Base-by-base conservation (phyloP, 2,797 vertebrate genomes). In the Helicolenus hilgendorfi region DNA sequence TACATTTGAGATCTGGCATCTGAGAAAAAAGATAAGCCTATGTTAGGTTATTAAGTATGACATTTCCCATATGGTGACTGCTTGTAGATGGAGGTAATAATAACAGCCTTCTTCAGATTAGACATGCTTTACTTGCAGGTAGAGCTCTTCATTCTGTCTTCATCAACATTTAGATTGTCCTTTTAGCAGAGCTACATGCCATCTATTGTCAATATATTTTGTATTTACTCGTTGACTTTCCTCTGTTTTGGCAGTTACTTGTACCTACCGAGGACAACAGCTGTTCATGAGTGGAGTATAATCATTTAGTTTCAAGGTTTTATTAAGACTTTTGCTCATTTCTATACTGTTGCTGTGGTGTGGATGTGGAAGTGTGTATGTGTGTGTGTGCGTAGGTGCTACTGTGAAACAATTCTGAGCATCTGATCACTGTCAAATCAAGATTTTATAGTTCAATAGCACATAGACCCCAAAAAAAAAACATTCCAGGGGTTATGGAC, bases 361-460 rank as follows among this genome's bases (percentile, higher is more conserved):
- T 88, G 91, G 62, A 82, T 88, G 88, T 91, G 92, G 60, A 87
- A 2, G 49, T 86, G 75, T 68, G 63, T 84, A 73, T 72, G 70
- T 72, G 70, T 80, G 78, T 68, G 84, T 63, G 31, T 45, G 83
- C 73, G 77, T 92, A 92, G 91, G 94, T 94, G 93, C 91, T 94
- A 95, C 86, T 94, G 93, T 92, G 91, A 91, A 93, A 91, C 89
- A 89, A 89, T n/a, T 91, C 71, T 73, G 59, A 87, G 85, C 79
- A 91, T 88, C 70, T 59, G 76, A 81, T 93, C 81, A 73, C 73
- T 78, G 85, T 93, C 62, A 76, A 86, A 83, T 83, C 29, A 20
- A 91, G 56, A 88, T 94, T 95, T 94, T 94, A 83, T 95, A 95
- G 84, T 70, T 92, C 53, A 83, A 90, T 72, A 89, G 81, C 90